Base-by-base conservation (phyloP, 1,140 invertebrate genomes). In the Heterodera carotae region DNA sequence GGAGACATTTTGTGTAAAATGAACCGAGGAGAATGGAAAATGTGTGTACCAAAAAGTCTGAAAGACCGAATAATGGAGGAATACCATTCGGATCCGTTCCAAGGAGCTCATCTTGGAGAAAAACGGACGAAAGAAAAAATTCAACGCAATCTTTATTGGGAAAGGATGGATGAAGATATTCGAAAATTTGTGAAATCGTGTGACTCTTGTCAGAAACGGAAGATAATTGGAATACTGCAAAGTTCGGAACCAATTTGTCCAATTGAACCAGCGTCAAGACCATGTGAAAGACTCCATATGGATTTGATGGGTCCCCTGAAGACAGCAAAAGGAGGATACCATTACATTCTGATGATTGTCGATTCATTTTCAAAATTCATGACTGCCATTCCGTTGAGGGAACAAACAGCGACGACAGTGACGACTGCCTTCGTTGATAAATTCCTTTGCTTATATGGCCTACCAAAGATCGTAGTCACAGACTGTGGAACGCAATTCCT, bases 91-190 rank as follows among this genome's bases (percentile, higher is more conserved):
- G 33, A 76, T n/a, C 48, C 75, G n/a, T 31, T 76, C 5, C 64
- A 74, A 6, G 31, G 67, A 12, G 67, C 15, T 6, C 75, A 76
- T 31, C 18, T 76, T 0, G 75, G 75, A 7, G 22, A 39, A 2
- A 31, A 75, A 7, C 75, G 59, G 15, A 76, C 70, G 12, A n/a
- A n/a, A 12, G 36, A 56, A 77, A 71, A 76, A 76, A 29, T 76
- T 31, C n/a, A 25, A 62, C 36, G 59, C 2, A 71, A 36, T 8
- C 15, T 76, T 10, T 33, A 56, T 29, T 76, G 75, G 70, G 27
- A 53, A 1, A 33, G 56, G 18, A 31, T 76, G 75, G 33, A 31
- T 0, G 33, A 60, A 0, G 70, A 76, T 33, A 25, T 76, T 25
- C 27, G 8, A 53, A 60, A 73, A 15, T 73, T 64, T 31, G 60